Percentiles rank a stretch among this genome's conserved stretches.
Evolutionary conservation across 2,113 vertebrate genomes (phyloP).

Genomic region (Clupea harengus): DNA sequence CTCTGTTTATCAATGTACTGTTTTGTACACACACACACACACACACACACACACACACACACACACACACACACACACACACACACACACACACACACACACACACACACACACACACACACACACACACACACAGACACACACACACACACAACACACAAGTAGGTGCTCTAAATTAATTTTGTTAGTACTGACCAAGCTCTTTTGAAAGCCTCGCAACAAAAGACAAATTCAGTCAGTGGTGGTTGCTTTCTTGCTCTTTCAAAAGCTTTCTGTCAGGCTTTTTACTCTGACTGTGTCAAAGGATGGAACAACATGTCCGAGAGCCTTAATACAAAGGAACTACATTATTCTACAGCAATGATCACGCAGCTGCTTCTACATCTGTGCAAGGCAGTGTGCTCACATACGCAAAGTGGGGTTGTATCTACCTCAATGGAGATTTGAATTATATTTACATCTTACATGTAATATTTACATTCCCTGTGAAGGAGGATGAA

Average conservation of each 20-base stretch:
- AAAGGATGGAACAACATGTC: slow-evolving; percentile 33
- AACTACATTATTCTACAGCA: neutral
- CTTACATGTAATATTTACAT: neutral
- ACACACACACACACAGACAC: slow-evolving; percentile 7
- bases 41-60: slow-evolving; percentile 3
- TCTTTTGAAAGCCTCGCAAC: slow-evolving; percentile 30
- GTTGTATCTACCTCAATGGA: neutral
- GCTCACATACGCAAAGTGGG: neutral
- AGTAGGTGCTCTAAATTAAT: slow-evolving; percentile 18
- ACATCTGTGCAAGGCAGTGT: too few species aligned
- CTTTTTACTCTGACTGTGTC: slow-evolving; percentile 30
- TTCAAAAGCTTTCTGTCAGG: slow-evolving; percentile 25
- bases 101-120: neutral
- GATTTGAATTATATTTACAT: neutral
- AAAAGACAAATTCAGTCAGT: slow-evolving; percentile 31
- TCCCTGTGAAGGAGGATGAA: neutral
- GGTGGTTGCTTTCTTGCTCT: neutral
- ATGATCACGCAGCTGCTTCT: too few species aligned
- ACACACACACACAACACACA: neutral
- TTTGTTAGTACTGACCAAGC: slow-evolving; percentile 19
- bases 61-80: neutral
- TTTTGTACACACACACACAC: neutral
- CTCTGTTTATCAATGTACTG: neutral
- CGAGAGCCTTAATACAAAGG: slow-evolving; percentile 40
- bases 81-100: neutral